These are phyloP conservation scores for Himalopsyche anomala DNA, from an alignment of 2,888 invertebrate genomes.

Conservation along the genomic window DNA sequence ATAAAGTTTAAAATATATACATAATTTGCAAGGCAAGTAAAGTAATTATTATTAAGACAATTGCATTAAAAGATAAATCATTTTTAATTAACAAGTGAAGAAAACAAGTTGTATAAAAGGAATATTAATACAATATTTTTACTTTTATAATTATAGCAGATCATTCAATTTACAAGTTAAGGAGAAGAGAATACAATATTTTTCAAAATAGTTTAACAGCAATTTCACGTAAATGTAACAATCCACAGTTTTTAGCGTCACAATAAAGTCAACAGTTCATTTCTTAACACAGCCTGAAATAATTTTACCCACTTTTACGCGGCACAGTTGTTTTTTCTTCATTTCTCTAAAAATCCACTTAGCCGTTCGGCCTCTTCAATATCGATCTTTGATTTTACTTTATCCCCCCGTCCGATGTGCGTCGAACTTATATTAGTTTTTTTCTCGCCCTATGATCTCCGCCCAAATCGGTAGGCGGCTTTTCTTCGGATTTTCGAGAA, in stretches of 20 bases:
- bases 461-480: background rate
- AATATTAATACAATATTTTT: no score
- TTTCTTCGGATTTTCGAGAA: slow-evolving; percentile 11
- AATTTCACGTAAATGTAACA: no score
- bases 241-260: background rate
- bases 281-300: background rate
- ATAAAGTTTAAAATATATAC: no score
- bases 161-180: no score
- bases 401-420: background rate
- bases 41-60: no score
- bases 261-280: background rate
- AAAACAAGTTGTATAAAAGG: no score
- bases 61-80: no score
- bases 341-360: background rate
- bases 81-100: no score
- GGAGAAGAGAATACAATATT: no score
- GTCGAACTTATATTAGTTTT: slow-evolving; percentile 17
- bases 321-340: background rate
- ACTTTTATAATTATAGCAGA: no score
- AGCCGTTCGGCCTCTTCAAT: background rate
- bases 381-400: slow-evolving; percentile 31
- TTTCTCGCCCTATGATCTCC: background rate
- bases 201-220: no score
- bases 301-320: background rate
- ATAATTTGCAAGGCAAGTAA: no score